Conservation (phyloP, 2,113 vertebrate genomes). For the Plotosus lineatus region DNA sequence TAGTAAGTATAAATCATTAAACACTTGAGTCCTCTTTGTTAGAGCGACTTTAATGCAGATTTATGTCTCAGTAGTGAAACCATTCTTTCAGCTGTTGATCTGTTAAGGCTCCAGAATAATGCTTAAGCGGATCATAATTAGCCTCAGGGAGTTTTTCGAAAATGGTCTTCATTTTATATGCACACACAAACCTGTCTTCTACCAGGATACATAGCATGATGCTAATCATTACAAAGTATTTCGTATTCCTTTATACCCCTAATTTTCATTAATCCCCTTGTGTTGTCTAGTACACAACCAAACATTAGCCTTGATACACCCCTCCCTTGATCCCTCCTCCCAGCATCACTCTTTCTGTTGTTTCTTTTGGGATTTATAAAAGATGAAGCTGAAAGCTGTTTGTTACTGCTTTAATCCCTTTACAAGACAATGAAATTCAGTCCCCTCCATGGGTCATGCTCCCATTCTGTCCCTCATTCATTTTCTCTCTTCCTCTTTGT, state of each 20-base stretch:
- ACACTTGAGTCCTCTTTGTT: neutral
- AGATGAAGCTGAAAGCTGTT: slow-evolving; percentile 45
- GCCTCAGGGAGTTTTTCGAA: neutral
- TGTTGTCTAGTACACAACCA: neutral
- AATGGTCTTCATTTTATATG: neutral
- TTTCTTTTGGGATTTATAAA: slow-evolving; percentile 25
- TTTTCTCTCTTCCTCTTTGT: slow-evolving; percentile 34
- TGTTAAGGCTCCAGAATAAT: neutral
- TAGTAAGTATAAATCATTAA: slow-evolving; percentile 5
- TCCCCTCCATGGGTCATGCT: slow-evolving; percentile 34
- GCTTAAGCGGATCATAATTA: neutral
- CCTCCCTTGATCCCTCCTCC: neutral
- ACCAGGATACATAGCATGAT: neutral
- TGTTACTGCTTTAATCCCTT: slow-evolving; percentile 47
- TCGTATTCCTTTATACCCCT: neutral
- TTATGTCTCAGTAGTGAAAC: neutral
- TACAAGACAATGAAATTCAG: slow-evolving; percentile 48
- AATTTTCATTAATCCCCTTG: neutral
- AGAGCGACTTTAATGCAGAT: neutral
- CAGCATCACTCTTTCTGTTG: slow-evolving; percentile 14
- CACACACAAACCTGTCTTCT: neutral
- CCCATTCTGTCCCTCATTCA: slow-evolving; percentile 29
- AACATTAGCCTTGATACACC: neutral
- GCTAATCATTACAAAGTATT: neutral
- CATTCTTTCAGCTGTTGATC: neutral